Evolutionary conservation across 2,888 invertebrate genomes (phyloP).

Genomic region (Adineta ricciae): DNA sequence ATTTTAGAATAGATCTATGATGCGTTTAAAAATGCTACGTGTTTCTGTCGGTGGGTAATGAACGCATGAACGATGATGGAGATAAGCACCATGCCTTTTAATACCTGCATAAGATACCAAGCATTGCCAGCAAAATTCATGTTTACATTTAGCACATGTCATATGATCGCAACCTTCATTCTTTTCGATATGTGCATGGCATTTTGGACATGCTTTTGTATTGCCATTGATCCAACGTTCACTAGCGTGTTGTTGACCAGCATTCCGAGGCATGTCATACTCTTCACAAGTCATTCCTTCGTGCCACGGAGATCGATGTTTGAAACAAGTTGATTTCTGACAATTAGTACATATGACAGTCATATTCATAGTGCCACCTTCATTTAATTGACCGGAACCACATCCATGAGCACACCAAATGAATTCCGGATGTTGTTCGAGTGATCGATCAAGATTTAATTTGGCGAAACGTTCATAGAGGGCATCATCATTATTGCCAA

Average conservation of each 20-base stretch:
- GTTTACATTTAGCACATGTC: slow-evolving; percentile 96
- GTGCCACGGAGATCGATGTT: neutral
- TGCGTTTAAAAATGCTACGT: neutral
- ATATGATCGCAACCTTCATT: slow-evolving; percentile 96
- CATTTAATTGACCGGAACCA: neutral
- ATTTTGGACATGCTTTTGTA: slow-evolving; percentile 90
- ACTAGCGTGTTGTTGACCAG: neutral
- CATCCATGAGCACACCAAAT: neutral
- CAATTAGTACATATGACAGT: neutral
- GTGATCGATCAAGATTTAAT: neutral
- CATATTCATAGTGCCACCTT: neutral
- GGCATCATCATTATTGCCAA: neutral
- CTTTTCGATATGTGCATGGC: slow-evolving; percentile 88
- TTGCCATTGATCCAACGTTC: slow-evolving; percentile 46
- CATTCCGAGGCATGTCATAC: neutral
- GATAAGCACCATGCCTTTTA: neutral
- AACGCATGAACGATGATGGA: neutral
- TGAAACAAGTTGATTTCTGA: neutral
- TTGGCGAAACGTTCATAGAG: neutral
- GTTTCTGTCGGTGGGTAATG: neutral
- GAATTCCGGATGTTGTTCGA: neutral
- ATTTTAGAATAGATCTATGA: neutral
- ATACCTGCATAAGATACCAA: slow-evolving; percentile 55
- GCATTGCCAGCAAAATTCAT: slow-evolving; percentile 97
- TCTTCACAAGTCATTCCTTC: slow-evolving; percentile 14